These are phyloP conservation scores for Gambusia yucatana DNA, from an alignment of 2,797 vertebrate genomes.

Conservation along the genomic window DNA sequence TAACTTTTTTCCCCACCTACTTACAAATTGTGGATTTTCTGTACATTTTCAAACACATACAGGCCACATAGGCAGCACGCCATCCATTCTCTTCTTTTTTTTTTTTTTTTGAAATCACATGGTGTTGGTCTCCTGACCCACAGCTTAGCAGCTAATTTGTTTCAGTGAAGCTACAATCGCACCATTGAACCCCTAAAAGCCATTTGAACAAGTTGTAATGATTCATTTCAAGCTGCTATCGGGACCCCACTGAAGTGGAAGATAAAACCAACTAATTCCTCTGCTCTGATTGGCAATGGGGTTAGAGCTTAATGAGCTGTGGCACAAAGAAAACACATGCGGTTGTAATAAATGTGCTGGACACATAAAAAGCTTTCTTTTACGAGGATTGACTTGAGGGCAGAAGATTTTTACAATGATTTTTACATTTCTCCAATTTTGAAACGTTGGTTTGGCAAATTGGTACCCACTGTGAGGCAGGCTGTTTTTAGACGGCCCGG, in stretches of 20 bases:
- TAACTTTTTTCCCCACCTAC: background rate
- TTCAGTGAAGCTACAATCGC: slow-evolving; percentile 55
- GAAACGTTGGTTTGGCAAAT: slow-evolving; percentile 39
- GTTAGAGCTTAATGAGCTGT: slow-evolving; percentile 56
- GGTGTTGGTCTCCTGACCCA: slow-evolving; percentile 71
- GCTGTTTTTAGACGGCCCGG: slow-evolving; percentile 58
- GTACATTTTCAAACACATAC: background rate
- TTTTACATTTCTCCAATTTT: slow-evolving; percentile 35
- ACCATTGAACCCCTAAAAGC: slow-evolving; percentile 22
- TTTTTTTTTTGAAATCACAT: slow-evolving; percentile 64
- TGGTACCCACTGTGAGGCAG: slow-evolving; percentile 61
- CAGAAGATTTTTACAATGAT: slow-evolving; percentile 30
- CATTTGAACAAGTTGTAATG: slow-evolving; percentile 27
- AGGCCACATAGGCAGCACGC: slow-evolving; percentile 1
- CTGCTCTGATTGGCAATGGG: slow-evolving; percentile 55
- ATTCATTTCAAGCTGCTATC: slow-evolving; percentile 2
- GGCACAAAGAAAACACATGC: slow-evolving; percentile 49
- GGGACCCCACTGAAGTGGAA: slow-evolving; percentile 62
- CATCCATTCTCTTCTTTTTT: slow-evolving; percentile 45
- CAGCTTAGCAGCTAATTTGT: slow-evolving; percentile 61
- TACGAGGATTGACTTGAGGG: slow-evolving; percentile 12
- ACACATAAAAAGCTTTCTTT: background rate
- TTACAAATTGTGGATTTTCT: background rate
- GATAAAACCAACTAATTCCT: slow-evolving; percentile 80
- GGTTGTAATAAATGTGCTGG: background rate